Evolutionary conservation across 2,888 invertebrate genomes (phyloP), one percentile per base, ranked within the genome.

Genomic region (Quadroppia sp.): DNA sequence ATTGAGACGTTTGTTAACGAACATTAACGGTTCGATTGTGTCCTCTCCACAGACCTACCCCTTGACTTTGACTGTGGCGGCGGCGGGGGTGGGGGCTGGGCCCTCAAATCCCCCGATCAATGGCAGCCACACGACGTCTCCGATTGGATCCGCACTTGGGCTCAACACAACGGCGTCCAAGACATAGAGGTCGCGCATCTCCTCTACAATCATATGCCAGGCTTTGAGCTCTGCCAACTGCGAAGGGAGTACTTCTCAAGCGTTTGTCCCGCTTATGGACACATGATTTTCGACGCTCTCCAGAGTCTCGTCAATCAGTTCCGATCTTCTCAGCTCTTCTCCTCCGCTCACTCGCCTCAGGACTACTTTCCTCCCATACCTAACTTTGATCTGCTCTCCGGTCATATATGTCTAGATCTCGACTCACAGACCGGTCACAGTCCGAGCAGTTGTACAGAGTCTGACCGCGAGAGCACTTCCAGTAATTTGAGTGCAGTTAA

Each of bases 111-210:
- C 23, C 77, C 77, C 4, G 77, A 77, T 2, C 77, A 78, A 61
- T 78, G 78, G 78, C 74, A 75, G 48, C 75, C 77, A 17, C 50
- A 30, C 11, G 78, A 78, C n/a, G 77, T 78, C 1, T 76, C 75
- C n/a, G 76, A 78, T 17, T 78, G 78, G 78, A 75, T 78, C 28
- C 75, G 76, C n/a, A 70, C 74, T 25, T 78, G 78, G 78, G 77
- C 77, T n/a, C 28, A 53, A 13, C 74, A 77, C 30, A 76, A 76
- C 28, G 64, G 74, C 36, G 73, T 78, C 2, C 76, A 77, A 32
- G 74, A 76, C n/a, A 42, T 76, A 36, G 78, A 77, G 32, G 72
- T 78, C 1, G 77, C 78, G 40, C 77, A 76, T 50, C 74, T 78
- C 7, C 74, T 74, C 15, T 78, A 78, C 70, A 76, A 75, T 42